Base-by-base conservation (phyloP, 2,888 invertebrate species). In the Clanis bilineata region DNA sequence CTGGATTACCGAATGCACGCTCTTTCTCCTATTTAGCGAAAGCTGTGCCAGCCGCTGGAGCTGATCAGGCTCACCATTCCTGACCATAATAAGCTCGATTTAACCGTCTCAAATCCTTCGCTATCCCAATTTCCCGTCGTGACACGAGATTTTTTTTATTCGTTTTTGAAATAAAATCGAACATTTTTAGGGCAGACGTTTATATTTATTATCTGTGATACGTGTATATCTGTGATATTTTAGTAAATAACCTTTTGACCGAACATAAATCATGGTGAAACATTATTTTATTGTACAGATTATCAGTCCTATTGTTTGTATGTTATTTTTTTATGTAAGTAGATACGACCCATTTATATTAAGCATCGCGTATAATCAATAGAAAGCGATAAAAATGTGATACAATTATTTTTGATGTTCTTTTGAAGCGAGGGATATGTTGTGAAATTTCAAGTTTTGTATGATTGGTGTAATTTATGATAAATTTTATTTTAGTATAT, bases 1-100 rank as follows among this genome's bases (percentile, higher is more conserved):
- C 93, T n/a, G 96, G 95, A 3, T 90, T 96, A 18, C 93, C 94
- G 1, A 96, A 96, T 74, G 94, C 94, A 0, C 92, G 93, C 55
- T 95, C 95, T 7, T 96, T 95, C 80, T 95, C 95, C 0, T 94
- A 91, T 66, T 80, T 91, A 9, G 88, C 90, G 39, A 92, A 91
- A 63, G 89, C 91, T 0, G 90, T 91, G 1, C 91, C 91, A 0
- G 92, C 91, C 10, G 91, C 92, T 0, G 91, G 90, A 1, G 92
- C 91, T 0, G 92, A 92, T 58, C 91, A 91, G 67, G 90, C 80
- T 0, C 88, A 86, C 64, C 82, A 83, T 69, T 84, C 83, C 15
- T 86, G 71, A 58, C 45, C 25, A 45, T 45, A 56, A 56, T 56
- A 38, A 36, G 23, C 5, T 32, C 18, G 4, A 9, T 21, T 12